phyloP scores from a whole-genome alignment of 2,797 vertebrate species.

The Sebastes elongatus region DNA sequence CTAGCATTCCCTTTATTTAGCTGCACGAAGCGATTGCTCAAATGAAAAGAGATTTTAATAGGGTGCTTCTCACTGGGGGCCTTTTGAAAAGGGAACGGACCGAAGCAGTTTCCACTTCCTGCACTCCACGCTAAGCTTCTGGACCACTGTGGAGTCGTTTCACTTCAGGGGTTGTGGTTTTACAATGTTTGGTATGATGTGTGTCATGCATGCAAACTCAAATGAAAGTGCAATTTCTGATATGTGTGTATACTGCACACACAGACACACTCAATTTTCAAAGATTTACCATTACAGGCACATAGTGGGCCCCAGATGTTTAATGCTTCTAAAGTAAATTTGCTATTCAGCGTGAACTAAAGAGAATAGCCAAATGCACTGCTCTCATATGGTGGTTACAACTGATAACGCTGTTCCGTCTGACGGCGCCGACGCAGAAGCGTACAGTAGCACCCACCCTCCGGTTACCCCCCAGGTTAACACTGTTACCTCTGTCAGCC shows the following conservation, averaged over 20 bases:
- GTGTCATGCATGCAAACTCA: neutral
- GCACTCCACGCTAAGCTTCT: slow-evolving; percentile 7
- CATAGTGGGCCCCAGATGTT: neutral
- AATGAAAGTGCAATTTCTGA: neutral
- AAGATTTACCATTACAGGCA: neutral
- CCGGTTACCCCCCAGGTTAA: no score
- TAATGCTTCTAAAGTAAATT: neutral
- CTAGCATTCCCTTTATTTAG: slow-evolving; percentile 67
- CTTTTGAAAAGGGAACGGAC: slow-evolving; percentile 58
- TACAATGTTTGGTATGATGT: neutral
- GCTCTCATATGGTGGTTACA: no score
- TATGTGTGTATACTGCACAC: neutral
- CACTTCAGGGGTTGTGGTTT: slow-evolving; percentile 22
- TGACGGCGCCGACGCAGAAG: no score
- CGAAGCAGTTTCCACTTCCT: slow-evolving; percentile 48
- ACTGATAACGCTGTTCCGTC: no score
- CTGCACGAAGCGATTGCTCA: slow-evolving; percentile 64
- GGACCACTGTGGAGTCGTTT: slow-evolving; percentile 18
- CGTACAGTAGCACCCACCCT: no score
- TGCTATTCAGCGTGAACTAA: neutral
- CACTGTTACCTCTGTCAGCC: no score
- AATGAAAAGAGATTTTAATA: slow-evolving; percentile 77
- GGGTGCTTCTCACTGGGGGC: slow-evolving; percentile 61
- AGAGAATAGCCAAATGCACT: neutral
- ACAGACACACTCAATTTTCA: neutral